Evolutionary conservation across 2,888 invertebrate species (phyloP).

Genomic region (Eupithecia abbreviata): DNA sequence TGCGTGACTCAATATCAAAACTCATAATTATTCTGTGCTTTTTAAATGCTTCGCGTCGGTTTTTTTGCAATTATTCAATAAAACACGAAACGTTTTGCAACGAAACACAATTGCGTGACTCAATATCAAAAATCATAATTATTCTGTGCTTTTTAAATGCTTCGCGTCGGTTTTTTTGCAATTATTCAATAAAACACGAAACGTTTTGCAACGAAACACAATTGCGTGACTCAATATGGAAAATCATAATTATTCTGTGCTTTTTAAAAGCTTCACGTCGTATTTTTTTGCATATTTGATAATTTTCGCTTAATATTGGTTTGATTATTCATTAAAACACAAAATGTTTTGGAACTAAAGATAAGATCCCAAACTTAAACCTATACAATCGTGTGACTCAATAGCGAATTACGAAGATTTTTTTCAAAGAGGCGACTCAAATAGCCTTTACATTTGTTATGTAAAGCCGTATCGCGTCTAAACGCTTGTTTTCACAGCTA

Average conservation of each 20-base stretch:
- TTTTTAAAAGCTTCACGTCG: neutral
- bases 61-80: neutral
- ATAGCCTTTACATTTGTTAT: slow-evolving; percentile 37
- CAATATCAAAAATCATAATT: too few species aligned
- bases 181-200: too few species aligned
- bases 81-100: too few species aligned
- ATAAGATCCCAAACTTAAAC: neutral
- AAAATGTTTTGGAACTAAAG: neutral
- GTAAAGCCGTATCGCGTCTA: slow-evolving; percentile 56
- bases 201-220: too few species aligned
- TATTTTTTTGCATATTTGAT: neutral
- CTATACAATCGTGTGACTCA: neutral
- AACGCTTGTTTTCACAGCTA: slow-evolving; percentile 66
- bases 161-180: neutral
- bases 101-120: too few species aligned
- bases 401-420: slow-evolving; percentile 16
- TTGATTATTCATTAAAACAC: neutral
- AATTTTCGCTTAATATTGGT: neutral
- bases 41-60: neutral
- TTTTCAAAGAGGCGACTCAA: slow-evolving; percentile 19
- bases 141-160: too few species aligned
- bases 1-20: too few species aligned
- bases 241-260: too few species aligned
- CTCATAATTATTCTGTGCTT: too few species aligned
- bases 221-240: too few species aligned